Evolutionary conservation across 2,888 invertebrate genomes (phyloP), one percentile per base, ranked within the genome.

Genomic region (Rhagonycha fulva): DNA sequence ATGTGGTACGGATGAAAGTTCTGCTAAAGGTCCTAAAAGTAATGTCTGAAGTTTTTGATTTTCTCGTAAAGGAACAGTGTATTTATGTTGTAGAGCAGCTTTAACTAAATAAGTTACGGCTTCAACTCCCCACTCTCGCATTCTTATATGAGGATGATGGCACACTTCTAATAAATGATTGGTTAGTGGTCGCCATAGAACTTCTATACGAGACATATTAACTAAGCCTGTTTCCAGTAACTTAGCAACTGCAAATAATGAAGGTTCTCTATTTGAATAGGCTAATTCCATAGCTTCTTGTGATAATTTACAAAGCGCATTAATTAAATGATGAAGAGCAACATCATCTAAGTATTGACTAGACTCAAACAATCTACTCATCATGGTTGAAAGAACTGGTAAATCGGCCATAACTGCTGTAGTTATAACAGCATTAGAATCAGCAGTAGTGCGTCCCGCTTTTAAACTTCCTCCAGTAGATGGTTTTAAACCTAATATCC

Each of bases 91-190:
- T 80, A 98, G 91, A 2, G 98, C 97, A 0, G 96, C 94, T 86
- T 96, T 96, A 0, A 98, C 97, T 68, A 99, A 89, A 85, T 96
- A 96, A 0, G 98, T 98, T 72, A 99, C 93, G 0, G 98, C 98
- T 88, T 98, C 98, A 0, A 98, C 98, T 0, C 98, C 98, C 98
- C 98, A 99, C 87, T 98, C 98, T 60, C 99, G 90, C 96, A 99
- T 96, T 79, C 96, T 90, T 80, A 96, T 95, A 84, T 97, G 97
- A 0, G 98, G 96, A 88, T 98, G 98, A 86, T 97, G 96, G 85
- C 98, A 98, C 77, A 98, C 97, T 89, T 98, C 98, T 67, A 98
- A 88, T n/a, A 99, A 90, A 88, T 99, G 98, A 86, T 96, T 96
- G 0, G 98, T 98, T 73, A 99, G 91, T 0, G 98, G 98, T 80